Conservation (phyloP, 2,113 vertebrate genomes). For the Tachuris rubrigastra region DNA sequence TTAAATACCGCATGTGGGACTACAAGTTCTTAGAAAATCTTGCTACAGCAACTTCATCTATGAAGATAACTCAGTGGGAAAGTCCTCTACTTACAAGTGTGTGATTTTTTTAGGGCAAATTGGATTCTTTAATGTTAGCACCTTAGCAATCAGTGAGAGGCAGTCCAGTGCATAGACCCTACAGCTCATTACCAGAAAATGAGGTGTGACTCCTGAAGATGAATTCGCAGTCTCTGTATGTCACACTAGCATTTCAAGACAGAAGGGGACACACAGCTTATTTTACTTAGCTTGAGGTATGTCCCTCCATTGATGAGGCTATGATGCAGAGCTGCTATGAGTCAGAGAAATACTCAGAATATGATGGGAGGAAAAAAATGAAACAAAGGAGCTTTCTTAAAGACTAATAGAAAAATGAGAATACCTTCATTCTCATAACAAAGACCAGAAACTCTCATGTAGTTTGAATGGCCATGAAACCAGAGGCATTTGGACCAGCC, state of each 20-base stretch:
- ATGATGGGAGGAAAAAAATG: neutral
- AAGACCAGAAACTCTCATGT: neutral
- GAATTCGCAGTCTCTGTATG: conserved; percentile 3
- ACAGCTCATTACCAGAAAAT: conserved; percentile 58
- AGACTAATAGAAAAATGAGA: neutral
- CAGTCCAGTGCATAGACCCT: neutral
- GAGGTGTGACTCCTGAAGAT: conserved; percentile 43
- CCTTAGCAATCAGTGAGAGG: conserved; percentile 43
- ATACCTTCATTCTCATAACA: neutral
- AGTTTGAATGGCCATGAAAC: neutral
- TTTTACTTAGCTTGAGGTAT: neutral
- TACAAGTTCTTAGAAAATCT: conserved; percentile 13
- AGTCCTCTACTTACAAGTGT: neutral
- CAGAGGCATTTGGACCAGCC: neutral
- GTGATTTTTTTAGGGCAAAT: neutral
- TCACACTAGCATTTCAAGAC: conserved; percentile 21
- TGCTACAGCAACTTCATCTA: conserved; percentile 17
- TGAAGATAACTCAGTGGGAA: conserved; percentile 48
- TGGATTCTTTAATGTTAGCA: conserved; percentile 1
- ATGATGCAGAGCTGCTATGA: neutral
- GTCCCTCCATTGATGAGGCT: neutral
- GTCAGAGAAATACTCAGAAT: neutral
- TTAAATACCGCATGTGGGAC: conserved; percentile 16
- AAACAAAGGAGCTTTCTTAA: neutral
- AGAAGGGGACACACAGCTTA: neutral